Base-by-base conservation (phyloP, 2,888 invertebrate species). In the Aelia acuminata region DNA sequence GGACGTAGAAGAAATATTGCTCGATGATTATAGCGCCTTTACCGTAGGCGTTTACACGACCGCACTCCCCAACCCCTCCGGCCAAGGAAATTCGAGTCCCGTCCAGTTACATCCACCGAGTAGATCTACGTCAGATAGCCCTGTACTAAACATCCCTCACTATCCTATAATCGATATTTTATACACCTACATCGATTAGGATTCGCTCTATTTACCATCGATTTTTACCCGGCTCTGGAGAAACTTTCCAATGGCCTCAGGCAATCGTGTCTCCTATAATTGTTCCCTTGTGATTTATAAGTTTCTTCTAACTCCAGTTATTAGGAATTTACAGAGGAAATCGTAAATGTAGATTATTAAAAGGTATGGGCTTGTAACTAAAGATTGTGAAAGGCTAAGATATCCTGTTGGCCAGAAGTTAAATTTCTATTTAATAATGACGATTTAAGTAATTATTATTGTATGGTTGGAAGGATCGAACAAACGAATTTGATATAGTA, bases 41-140 rank as follows among this genome's bases (percentile, higher is more conserved):
- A 80, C 80, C 80, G 80, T 80, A 80, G 80, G 80, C 80, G 80
- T 80, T 57, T 80, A 80, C 80, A 80, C 80, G 80, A 22, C 8
- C 80, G 43, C 13, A n/a, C n/a, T 39, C 80, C 80, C 3, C 80
- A 80, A 43, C 39, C n/a, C 80, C 43, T 22, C 80, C 22, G 43
- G 80, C 43, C 43, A 0, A 10, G 43, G 43, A 80, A 47, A 80
- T 43, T 43, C 10, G 80, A 80, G 43, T 80, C 75, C 39, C 22
- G 20, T 39, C n/a, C 22, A 15, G 70, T 70, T 70, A 70, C 35
- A 70, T 70, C 70, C 20, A 11, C 75, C 43, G 15, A 80, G 80
- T 43, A 80, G 80, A 80, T 80, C 43, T 43, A 13, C 10, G 43
- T 22, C 80, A 47, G 80, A 80, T 47, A 80, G 43, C 39, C 80